Evolutionary conservation across 64 coral and sea anemone genomes (phyloP), one percentile per base, ranked within the genome.

Genomic region (Montipora efflorescens): DNA sequence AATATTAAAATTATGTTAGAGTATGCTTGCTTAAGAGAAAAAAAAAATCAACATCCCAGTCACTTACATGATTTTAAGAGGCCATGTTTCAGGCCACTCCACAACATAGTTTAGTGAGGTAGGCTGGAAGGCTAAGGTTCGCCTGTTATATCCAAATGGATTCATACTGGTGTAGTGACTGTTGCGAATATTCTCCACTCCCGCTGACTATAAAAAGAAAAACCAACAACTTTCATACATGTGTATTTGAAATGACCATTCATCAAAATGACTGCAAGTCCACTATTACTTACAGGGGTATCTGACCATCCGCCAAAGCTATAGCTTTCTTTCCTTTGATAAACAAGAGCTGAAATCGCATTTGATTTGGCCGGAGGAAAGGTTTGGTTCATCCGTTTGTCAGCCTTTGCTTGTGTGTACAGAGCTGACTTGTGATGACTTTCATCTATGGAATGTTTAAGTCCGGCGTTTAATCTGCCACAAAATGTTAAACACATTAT

Each of bases 51-150:
- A 28, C 22, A 28, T 23, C 7, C 23, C 2, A 16, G 16, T 20
- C 13, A 97, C 95, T 88, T 75, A 97, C 95, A 92, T 92, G 55
- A 97, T 97, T 46, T 97, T 97, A 55, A 97, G 61, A 20, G 95
- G 95, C 95, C 95, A 97, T 3, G 95, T 97, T 77, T 97, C 95
- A 16, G 95, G 95, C 95, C 95, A 97, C 49, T 97, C 95, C 53
- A 97, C 95, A 1, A 97, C 92, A 84, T 97, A 97, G 21, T 97
- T 94, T 6, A 94, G 64, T 19, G 77, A 90, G n/a, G 91, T 91
- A 21, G 84, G 70, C 81, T 94, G 84, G 77, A 92, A 94, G 15
- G 95, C 95, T 46, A 97, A 50, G 46, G 82, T 94, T 81, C 75
- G 87, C 84, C 95, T 67, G 74, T 79, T 97, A 78, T 97, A 97